A percentile compares a stretch with the other conserved stretches of the same genome.
Conservation (phyloP, 2,113 vertebrate species). For the Microcebus murinus region DNA sequence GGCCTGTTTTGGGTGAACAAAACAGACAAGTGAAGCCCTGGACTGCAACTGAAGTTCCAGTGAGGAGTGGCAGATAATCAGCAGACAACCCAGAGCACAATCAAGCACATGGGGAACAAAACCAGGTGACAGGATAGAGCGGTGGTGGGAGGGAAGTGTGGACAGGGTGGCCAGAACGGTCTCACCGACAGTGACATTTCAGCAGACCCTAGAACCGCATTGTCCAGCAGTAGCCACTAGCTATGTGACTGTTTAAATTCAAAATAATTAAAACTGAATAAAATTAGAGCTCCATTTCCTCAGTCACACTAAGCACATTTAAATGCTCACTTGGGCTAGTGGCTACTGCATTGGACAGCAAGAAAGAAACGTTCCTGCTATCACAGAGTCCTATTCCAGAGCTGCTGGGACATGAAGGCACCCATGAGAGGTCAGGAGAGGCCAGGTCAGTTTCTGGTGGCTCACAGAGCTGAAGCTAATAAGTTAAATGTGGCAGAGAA, state of each 20-base stretch:
- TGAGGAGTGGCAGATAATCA: not conserved
- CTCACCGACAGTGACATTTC: not conserved
- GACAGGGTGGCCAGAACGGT: not conserved
- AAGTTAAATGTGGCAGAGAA: not conserved
- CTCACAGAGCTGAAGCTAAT: not conserved
- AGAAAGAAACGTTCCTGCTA: not conserved
- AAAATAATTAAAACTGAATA: constrained; percentile 12
- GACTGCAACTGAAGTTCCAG: not conserved
- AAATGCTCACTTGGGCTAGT: not conserved
- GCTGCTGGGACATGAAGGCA: not conserved
- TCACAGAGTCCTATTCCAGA: not conserved
- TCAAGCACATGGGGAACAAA: not conserved
- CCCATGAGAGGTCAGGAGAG: not conserved
- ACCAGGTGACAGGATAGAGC: not conserved
- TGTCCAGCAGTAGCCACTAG: not conserved
- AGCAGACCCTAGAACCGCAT: not conserved
- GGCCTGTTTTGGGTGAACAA: not conserved
- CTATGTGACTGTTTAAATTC: not conserved
- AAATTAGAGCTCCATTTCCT: not conserved
- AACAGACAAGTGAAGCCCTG: not conserved
- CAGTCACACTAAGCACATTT: not conserved
- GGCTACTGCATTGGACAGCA: too few species aligned
- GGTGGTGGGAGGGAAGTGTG: not conserved
- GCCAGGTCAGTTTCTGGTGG: not conserved
- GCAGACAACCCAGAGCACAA: not conserved